These are phyloP conservation scores for Cephonodes hylas DNA, from an alignment of 2,888 invertebrate species.

Conservation along the genomic window DNA sequence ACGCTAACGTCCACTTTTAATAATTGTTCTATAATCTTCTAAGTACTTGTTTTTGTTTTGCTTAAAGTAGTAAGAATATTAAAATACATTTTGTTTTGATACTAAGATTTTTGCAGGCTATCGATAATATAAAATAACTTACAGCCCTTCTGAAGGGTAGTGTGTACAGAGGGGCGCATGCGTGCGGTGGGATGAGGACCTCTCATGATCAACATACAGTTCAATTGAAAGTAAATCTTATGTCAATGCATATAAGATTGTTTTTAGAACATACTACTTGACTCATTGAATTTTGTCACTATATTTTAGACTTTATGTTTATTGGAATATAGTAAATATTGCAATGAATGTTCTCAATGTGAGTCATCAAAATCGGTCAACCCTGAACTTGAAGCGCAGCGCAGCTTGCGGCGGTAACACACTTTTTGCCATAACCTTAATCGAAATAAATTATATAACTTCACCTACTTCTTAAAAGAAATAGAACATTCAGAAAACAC, in stretches of 20 bases:
- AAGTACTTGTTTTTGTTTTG: no score
- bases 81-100: no score
- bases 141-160: slow-evolving; percentile 1
- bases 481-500: no score
- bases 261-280: background rate
- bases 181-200: background rate
- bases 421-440: background rate
- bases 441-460: background rate
- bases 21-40: no score
- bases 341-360: background rate
- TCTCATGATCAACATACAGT: background rate
- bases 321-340: background rate
- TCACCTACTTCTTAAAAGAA: no score
- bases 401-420: background rate
- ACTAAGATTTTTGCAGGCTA: no score
- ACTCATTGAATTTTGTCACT: background rate
- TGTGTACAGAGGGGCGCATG: slow-evolving; percentile 1
- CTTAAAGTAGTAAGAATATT: no score
- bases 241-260: background rate
- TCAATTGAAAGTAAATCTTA: background rate
- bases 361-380: slow-evolving; percentile 12
- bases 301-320: background rate
- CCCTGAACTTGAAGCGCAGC: slow-evolving; percentile 8
- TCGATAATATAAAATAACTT: background rate
- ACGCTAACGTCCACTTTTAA: no score